Conservation (phyloP, 1,140 invertebrate genomes). For the Papilio aristodemus region DNA sequence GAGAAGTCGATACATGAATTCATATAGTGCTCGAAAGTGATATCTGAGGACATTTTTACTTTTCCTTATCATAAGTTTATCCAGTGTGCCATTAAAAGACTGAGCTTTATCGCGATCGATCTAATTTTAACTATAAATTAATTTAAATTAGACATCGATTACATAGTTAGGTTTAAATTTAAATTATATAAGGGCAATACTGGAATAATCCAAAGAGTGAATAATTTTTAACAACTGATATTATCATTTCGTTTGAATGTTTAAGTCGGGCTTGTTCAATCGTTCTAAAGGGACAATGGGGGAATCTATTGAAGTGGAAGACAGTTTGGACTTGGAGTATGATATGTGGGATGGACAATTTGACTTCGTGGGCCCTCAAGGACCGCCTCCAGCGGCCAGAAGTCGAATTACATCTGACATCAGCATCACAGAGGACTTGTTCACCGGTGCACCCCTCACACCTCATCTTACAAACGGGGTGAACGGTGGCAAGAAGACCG, state of each 20-base stretch:
- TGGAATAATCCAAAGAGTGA: slow-evolving; percentile 63
- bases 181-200: slow-evolving; percentile 57
- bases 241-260: slow-evolving; percentile 58
- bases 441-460: slow-evolving; percentile 70
- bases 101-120: slow-evolving; percentile 54
- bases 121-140: slow-evolving; percentile 42
- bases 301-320: slow-evolving; percentile 73
- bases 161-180: slow-evolving; percentile 31
- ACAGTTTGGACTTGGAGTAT: slow-evolving; percentile 86
- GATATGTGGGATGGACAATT: slow-evolving; percentile 94
- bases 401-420: slow-evolving; percentile 60
- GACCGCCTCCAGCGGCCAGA: slow-evolving; percentile 51
- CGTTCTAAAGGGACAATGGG: slow-evolving; percentile 67
- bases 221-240: slow-evolving; percentile 44
- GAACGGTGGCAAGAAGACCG: slow-evolving; percentile 81
- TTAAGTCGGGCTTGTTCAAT: slow-evolving; percentile 71
- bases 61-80: slow-evolving; percentile 37
- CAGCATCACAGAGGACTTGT: slow-evolving; percentile 73
- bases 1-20: slow-evolving; percentile 17
- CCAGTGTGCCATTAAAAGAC: slow-evolving; percentile 67
- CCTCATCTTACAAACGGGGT: slow-evolving; percentile 72
- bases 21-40: slow-evolving; percentile 28
- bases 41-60: slow-evolving; percentile 25
- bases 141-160: slow-evolving; percentile 26
- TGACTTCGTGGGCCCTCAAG: slow-evolving; percentile 87